A percentile compares a stretch with the other conserved stretches of the same genome.
Conservation (phyloP, 30 jellyfish, hydroid and myxozoan genomes). For the Chrysaora quinquecirrha region DNA sequence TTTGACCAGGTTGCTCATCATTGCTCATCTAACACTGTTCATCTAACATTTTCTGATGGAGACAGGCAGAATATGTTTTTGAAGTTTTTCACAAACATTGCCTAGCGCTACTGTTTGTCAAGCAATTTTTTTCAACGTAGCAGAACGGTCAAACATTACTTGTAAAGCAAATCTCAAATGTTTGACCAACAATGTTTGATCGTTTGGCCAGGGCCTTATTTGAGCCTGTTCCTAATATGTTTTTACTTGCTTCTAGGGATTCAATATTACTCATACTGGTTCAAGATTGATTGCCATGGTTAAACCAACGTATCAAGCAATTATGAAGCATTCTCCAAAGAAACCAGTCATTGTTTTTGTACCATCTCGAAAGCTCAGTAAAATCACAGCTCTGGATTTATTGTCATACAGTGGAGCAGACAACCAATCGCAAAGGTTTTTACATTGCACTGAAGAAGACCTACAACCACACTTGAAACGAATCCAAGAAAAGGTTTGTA, state of each 20-base stretch:
- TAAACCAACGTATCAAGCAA: conserved; percentile 92
- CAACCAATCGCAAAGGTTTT: conserved; percentile 92
- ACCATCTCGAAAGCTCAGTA: conserved; percentile 84
- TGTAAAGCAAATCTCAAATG: no score
- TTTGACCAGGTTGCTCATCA: no score
- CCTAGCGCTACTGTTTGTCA: no score
- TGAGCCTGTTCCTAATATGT: no score
- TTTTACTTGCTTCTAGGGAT: conserved; percentile 86
- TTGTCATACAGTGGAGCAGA: conserved; percentile 96
- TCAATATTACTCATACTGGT: conserved; percentile 96
- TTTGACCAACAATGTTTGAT: no score
- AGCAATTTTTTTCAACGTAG: no score
- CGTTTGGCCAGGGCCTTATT: no score
- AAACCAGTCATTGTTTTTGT: conserved; percentile 93
- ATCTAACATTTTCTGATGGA: no score
- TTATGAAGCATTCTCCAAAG: conserved; percentile 78
- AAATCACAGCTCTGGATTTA: conserved; percentile 87
- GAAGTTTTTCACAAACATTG: no score
- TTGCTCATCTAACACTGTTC: no score
- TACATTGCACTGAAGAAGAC: conserved; percentile 93
- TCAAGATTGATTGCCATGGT: conserved; percentile 94
- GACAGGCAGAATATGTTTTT: no score
- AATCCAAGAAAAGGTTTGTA: conserved; percentile 73
- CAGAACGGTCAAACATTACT: no score
- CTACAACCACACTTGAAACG: conserved; percentile 91